Percentiles rank a stretch among this genome's conserved stretches.
phyloP scores from a whole-genome alignment of 1,140 invertebrate species.

The Orius insidiosus region DNA sequence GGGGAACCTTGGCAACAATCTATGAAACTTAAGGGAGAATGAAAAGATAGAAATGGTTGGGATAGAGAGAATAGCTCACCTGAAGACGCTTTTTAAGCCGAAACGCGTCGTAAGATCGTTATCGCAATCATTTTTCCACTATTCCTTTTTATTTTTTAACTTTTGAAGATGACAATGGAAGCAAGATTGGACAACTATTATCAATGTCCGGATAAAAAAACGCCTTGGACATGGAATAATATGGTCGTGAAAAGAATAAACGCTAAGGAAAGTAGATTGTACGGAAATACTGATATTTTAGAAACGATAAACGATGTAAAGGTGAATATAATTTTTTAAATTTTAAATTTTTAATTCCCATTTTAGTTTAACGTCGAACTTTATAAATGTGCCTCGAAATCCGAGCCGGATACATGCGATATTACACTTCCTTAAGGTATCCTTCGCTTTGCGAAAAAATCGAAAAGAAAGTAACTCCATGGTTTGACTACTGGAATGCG shows the following conservation, averaged over 20 bases:
- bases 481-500: constrained; percentile 1
- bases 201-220: constrained; percentile 2
- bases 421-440: neutral
- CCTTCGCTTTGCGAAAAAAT: neutral
- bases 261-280: neutral
- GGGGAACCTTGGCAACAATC: too few relatives aligned
- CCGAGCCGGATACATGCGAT: constrained; percentile 4
- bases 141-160: too few relatives aligned
- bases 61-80: too few relatives aligned
- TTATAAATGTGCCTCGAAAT: constrained; percentile 5
- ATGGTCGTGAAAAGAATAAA: neutral
- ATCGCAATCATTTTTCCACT: too few relatives aligned
- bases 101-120: too few relatives aligned
- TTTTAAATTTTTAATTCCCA: neutral
- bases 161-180: neutral
- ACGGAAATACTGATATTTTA: neutral
- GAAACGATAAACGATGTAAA: neutral
- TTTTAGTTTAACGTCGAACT: constrained; percentile 1
- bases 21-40: too few relatives aligned
- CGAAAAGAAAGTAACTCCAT: neutral
- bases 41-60: too few relatives aligned
- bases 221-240: neutral
- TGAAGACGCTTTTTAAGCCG: too few relatives aligned
- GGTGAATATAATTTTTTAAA: neutral
- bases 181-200: constrained; percentile 2